A percentile compares a stretch with the other conserved stretches of the same genome.
Conservation (phyloP, 1,140 invertebrate genomes). For the Camponotus pennsylvanicus region DNA sequence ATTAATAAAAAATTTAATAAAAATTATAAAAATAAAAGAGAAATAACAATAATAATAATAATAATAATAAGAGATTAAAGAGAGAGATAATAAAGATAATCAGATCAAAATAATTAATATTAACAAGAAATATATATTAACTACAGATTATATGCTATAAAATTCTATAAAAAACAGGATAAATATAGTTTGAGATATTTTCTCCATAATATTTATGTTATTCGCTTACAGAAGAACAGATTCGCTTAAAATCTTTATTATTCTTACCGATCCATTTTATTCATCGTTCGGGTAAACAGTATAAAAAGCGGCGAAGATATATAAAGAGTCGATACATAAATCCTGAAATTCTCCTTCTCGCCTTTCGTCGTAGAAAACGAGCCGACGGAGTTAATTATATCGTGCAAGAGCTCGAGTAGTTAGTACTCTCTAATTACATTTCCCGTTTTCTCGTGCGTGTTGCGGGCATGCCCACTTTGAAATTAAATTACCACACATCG, state of each 20-base stretch:
- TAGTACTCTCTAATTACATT: conserved; percentile 61
- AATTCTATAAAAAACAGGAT: neutral
- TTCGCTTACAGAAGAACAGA: neutral
- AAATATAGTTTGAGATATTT: neutral
- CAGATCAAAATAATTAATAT: neutral
- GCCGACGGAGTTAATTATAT: conserved; percentile 52
- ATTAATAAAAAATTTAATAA: conserved; percentile 1
- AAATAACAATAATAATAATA: neutral
- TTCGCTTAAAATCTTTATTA: neutral
- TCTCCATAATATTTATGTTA: neutral
- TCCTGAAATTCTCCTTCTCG: conserved; percentile 31
- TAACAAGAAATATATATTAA: no score
- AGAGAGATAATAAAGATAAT: neutral
- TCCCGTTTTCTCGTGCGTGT: conserved; percentile 38
- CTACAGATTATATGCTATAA: neutral
- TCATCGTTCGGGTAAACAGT: neutral
- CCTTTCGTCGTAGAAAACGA: conserved; percentile 5
- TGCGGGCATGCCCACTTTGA: conserved; percentile 40
- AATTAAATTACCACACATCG: conserved; percentile 45
- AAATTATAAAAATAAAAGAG: neutral
- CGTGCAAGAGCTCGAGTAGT: conserved; percentile 38
- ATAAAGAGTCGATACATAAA: conserved; percentile 22
- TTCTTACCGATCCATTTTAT: neutral
- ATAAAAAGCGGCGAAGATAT: neutral
- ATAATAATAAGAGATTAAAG: neutral